Base-by-base conservation (phyloP, 2,113 vertebrate genomes). In the Redunca redunca region DNA sequence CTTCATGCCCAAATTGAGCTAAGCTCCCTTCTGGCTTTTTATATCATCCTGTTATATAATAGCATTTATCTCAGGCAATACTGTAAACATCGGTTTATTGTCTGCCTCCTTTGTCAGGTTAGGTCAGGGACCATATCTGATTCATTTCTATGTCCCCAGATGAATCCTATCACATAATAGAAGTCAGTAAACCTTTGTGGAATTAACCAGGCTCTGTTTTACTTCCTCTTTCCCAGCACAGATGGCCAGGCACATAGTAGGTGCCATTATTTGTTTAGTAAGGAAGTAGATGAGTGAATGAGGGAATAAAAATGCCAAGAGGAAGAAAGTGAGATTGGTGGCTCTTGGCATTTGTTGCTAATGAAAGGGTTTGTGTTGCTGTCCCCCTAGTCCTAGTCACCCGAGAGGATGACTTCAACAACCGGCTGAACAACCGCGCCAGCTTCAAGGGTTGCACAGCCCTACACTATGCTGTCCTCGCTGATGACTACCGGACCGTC, bases 401-500 rank as follows among this genome's bases (percentile, higher is more conserved):
- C 82, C 99, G 99, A 84, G 99, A 99, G 94, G 99, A 99, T 10
- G 99, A 99, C 77, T 99, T 99, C 99, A 99, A 98, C 98, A 99
- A 99, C 98, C 99, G 99, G 28, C 98, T 99, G 89, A 99, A 99
- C 98, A 99, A 99, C 97, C 98, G 99, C 0, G 99, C 99, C 36
- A 99, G 99, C 67, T 99, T 99, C 99, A 99, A 99, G 28, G 99
- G 99, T 71, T 99, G 99, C 98, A 99, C 99, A 0, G 99, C 99
- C 0, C 99, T 99, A 28, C 99, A 99, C 98, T 99, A 99, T 0
- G 99, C 99, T 0, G 99, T 99, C 1, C 99, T 99, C 30, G 99
- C 99, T 0, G 99, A 99, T 0, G 99, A 99, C 98, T 99, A 98
- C 40, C 95, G 55, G 48, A 98, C 99, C 0, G 99, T 99, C 95